Percentiles rank a stretch among this genome's conserved stretches.
phyloP scores from a whole-genome alignment of 2,888 invertebrate genomes.

The Papilio elwesi region DNA sequence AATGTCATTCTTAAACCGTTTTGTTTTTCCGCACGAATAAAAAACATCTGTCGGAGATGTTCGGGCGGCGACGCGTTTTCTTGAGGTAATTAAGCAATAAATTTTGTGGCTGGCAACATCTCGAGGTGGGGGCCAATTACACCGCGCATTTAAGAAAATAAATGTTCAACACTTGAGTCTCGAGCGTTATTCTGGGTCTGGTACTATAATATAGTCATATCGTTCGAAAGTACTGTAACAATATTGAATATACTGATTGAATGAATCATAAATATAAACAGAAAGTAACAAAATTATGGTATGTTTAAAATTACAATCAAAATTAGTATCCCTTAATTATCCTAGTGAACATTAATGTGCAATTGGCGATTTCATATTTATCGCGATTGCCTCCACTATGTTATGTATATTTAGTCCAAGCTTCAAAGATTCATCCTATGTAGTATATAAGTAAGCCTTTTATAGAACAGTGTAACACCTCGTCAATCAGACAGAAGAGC shows the following conservation, averaged over 20 bases:
- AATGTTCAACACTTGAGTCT: constrained; percentile 67
- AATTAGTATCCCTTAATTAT: not conserved
- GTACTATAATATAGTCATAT: constrained; percentile 6
- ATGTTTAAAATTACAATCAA: not conserved
- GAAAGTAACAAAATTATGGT: not conserved
- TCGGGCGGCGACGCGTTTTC: constrained; percentile 76
- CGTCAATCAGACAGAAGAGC: no score
- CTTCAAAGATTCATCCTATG: no score
- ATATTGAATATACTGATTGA: not conserved
- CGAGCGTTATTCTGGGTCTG: constrained; percentile 50
- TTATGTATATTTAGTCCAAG: no score
- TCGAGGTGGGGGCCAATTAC: constrained; percentile 81
- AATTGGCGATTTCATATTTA: not conserved
- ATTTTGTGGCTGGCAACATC: constrained; percentile 81
- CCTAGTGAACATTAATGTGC: not conserved
- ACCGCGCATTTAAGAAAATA: constrained; percentile 78
- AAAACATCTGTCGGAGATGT: constrained; percentile 80
- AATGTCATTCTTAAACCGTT: constrained; percentile 84
- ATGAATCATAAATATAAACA: no score
- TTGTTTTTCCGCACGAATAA: constrained; percentile 82
- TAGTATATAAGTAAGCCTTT: no score
- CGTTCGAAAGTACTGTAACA: not conserved
- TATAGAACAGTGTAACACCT: no score
- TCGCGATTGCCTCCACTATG: no score
- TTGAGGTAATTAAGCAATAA: constrained; percentile 85